Percentiles rank a stretch among this genome's conserved stretches.
phyloP scores from a whole-genome alignment of 2,888 invertebrate species.

The Trichogramma evanescens region DNA sequence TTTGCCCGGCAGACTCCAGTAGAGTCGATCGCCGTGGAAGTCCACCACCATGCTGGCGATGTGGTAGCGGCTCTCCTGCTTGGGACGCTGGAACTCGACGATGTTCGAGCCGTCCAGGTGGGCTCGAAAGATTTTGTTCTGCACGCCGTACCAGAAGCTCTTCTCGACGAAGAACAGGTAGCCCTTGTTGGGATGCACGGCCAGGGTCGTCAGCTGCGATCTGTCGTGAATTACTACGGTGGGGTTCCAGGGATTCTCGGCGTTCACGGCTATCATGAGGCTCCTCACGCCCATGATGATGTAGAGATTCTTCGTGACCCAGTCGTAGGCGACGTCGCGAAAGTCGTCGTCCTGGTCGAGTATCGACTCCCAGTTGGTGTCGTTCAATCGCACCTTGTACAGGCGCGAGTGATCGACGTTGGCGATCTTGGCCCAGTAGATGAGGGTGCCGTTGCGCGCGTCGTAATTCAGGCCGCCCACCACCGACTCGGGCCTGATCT shows the following conservation, averaged over 20 bases:
- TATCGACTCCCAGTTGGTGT: constrained; percentile 16
- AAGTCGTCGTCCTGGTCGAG: constrained; percentile 20
- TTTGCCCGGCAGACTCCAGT: constrained; percentile 17
- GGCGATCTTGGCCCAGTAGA: constrained; percentile 19
- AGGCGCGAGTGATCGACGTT: constrained; percentile 19
- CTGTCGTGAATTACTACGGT: constrained; percentile 15
- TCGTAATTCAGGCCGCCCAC: constrained; percentile 19
- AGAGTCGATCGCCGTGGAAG: constrained; percentile 11
- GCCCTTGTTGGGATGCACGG: constrained; percentile 17
- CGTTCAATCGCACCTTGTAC: constrained; percentile 17
- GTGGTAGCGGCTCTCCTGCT: constrained; percentile 8
- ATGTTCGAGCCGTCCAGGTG: constrained; percentile 14
- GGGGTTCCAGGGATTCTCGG: constrained; percentile 14
- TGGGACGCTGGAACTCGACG: constrained; percentile 6
- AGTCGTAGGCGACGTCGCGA: constrained; percentile 19
- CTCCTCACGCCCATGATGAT: constrained; percentile 19
- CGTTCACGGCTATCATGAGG: constrained; percentile 17
- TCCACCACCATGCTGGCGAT: constrained; percentile 15
- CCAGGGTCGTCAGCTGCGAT: constrained; percentile 14
- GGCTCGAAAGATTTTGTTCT: constrained; percentile 11
- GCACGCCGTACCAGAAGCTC: constrained; percentile 16
- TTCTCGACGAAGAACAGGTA: constrained; percentile 19
- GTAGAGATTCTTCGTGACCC: constrained; percentile 18
- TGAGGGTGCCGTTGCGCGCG: constrained; percentile 8
- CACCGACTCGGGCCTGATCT: constrained; percentile 15